phyloP scores from a whole-genome alignment of 2,797 vertebrate species.

The Allobates femoralis region DNA sequence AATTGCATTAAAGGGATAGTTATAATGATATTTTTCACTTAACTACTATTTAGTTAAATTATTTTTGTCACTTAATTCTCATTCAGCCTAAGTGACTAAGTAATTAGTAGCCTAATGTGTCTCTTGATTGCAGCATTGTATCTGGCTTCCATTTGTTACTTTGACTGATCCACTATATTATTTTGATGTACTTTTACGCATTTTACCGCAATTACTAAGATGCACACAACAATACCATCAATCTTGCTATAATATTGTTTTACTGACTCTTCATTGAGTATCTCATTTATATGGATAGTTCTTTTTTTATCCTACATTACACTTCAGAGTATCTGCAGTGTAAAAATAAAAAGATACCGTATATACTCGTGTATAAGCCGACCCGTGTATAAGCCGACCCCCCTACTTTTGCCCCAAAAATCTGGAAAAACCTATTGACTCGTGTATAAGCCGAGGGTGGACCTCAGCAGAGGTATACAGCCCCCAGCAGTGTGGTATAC shows the following conservation, averaged over 20 bases:
- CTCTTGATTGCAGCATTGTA: background rate
- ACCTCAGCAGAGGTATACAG: no score
- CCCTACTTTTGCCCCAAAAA: no score
- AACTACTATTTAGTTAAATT: background rate
- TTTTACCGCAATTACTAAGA: background rate
- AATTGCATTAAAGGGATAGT: no score
- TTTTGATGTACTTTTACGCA: background rate
- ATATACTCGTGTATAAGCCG: no score
- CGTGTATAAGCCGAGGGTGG: no score
- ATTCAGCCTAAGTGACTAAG: background rate
- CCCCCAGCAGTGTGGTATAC: no score
- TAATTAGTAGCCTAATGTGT: background rate
- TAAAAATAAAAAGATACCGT: background rate
- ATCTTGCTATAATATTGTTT: background rate
- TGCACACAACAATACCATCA: background rate
- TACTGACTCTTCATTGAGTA: background rate
- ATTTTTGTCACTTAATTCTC: slow-evolving; percentile 11
- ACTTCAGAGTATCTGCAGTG: background rate
- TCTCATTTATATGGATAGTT: background rate
- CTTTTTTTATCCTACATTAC: background rate
- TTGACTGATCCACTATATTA: background rate
- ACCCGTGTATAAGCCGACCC: no score
- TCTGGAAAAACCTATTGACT: no score
- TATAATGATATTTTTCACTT: background rate
- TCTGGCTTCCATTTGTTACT: background rate